Evolutionary conservation across 1,140 invertebrate species (phyloP).

Genomic region (Anadara kagoshimensis): DNA sequence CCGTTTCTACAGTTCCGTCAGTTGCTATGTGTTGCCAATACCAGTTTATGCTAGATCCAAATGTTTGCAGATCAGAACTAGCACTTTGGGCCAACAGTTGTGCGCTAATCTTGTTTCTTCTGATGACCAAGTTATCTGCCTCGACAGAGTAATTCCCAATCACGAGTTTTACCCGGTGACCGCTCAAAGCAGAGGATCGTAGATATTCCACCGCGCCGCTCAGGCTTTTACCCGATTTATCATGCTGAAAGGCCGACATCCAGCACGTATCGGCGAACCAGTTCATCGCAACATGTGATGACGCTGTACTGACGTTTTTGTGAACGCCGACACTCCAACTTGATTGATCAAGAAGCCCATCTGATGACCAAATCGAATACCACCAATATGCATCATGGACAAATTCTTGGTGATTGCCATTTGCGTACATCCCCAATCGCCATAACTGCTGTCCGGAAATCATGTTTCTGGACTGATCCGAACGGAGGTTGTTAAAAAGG

Average conservation of each 20-base stretch:
- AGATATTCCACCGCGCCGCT: slow-evolving; percentile 22
- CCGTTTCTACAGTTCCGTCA: slow-evolving; percentile 23
- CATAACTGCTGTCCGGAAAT: slow-evolving; percentile 24
- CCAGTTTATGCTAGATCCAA: slow-evolving; percentile 18
- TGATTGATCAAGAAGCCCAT: slow-evolving; percentile 21
- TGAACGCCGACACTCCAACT: slow-evolving; percentile 39
- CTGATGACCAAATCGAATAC: slow-evolving; percentile 33
- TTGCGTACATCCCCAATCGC: slow-evolving; percentile 7
- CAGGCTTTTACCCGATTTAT: background rate
- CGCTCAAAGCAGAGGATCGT: slow-evolving; percentile 6
- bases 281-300: slow-evolving; percentile 5
- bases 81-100: slow-evolving; percentile 28
- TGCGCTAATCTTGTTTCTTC: slow-evolving; percentile 14
- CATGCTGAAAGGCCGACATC: slow-evolving; percentile 17
- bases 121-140: slow-evolving; percentile 21
- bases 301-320: background rate
- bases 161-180: slow-evolving; percentile 16
- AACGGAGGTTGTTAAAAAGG: no score
- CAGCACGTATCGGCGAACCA: slow-evolving; percentile 29
- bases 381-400: slow-evolving; percentile 39
- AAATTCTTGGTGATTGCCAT: slow-evolving; percentile 9
- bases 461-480: background rate
- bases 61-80: slow-evolving; percentile 4
- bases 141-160: slow-evolving; percentile 19
- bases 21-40: slow-evolving; percentile 32